phyloP scores from a whole-genome alignment of 2,888 invertebrate genomes.

The Aleiodes alternator region DNA sequence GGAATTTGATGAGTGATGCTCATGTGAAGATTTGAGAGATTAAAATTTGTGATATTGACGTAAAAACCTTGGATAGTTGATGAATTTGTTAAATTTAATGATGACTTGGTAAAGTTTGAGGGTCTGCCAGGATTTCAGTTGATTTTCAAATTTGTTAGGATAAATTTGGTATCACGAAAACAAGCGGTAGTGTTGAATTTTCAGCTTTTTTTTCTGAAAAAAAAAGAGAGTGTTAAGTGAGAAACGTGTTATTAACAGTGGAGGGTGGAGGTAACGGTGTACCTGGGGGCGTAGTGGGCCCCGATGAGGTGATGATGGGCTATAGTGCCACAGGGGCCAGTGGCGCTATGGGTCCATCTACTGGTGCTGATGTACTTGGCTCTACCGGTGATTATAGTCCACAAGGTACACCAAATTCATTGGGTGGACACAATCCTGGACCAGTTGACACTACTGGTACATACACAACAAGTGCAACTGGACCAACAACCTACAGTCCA shows the following conservation, averaged over 20 bases:
- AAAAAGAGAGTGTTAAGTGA: constrained; percentile 39
- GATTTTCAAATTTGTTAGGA: constrained; percentile 27
- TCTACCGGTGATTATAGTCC: constrained; percentile 89
- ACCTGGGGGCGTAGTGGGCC: constrained; percentile 53
- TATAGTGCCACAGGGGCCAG: constrained; percentile 61
- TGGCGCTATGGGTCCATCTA: constrained; percentile 74
- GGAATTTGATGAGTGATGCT: too few species aligned
- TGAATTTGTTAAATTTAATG: constrained; percentile 6
- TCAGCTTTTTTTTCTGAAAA: background rate
- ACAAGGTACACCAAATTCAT: constrained; percentile 70
- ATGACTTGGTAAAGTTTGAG: constrained; percentile 18
- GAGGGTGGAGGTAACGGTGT: constrained; percentile 67
- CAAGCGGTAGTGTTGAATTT: background rate
- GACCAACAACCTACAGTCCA: constrained; percentile 68
- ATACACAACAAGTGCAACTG: constrained; percentile 55
- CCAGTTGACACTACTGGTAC: constrained; percentile 60
- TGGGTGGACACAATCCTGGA: constrained; percentile 61
- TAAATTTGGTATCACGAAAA: background rate
- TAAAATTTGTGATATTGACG: background rate
- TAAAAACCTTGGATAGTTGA: background rate
- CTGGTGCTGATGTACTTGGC: constrained; percentile 88
- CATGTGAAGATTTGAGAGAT: background rate
- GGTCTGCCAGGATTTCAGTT: constrained; percentile 23
- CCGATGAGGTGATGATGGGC: constrained; percentile 73
- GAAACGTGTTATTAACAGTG: constrained; percentile 62